These are phyloP conservation scores for Andrena haemorrhoa DNA, from an alignment of 2,888 invertebrate species.

Conservation along the genomic window DNA sequence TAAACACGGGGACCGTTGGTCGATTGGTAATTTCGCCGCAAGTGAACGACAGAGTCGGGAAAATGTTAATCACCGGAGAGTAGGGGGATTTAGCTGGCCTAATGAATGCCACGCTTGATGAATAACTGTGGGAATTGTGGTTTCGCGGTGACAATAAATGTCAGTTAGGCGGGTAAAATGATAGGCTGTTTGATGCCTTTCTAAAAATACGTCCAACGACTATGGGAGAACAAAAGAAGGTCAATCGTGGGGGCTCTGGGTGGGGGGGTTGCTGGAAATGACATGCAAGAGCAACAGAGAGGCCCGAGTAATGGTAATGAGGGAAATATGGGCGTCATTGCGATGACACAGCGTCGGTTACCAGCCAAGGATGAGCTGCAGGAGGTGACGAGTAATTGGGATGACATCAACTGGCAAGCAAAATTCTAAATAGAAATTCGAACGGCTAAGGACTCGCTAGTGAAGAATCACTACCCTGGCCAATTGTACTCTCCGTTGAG, in stretches of 20 bases:
- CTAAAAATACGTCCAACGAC: not conserved
- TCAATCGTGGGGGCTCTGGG: not conserved
- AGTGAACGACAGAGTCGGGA: not conserved
- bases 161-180: not conserved
- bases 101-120: not conserved
- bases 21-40: constrained; percentile 43
- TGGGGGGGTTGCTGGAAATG: not conserved
- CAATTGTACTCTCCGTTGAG: not conserved
- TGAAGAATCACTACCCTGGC: not conserved
- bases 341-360: not conserved
- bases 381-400: constrained; percentile 3
- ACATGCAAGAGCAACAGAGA: not conserved
- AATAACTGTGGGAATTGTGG: not conserved
- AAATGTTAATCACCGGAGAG: constrained; percentile 6
- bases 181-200: not conserved
- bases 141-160: constrained; percentile 1
- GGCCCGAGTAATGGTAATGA: constrained; percentile 17
- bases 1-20: constrained; percentile 23
- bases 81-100: not conserved
- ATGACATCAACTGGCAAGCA: constrained; percentile 3
- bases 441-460: not conserved
- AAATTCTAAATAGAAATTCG: not conserved
- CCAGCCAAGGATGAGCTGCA: not conserved
- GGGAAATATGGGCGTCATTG: constrained; percentile 6
- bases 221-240: constrained; percentile 35